Evolutionary conservation across 2,888 invertebrate species (phyloP).

Genomic region (Aspidiotus destructor): DNA sequence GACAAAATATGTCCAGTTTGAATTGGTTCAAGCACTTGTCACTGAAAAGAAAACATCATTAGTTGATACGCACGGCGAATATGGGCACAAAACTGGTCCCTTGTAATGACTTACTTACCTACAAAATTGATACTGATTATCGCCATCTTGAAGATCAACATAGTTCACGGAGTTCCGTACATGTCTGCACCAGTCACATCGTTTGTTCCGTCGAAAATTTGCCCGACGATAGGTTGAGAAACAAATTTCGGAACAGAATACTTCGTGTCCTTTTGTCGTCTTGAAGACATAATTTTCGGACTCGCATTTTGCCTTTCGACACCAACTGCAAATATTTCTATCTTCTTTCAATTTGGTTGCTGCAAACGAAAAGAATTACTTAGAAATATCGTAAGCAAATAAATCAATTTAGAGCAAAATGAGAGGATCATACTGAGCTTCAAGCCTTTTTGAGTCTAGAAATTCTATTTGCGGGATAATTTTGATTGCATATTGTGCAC

Average conservation of each 20-base stretch:
- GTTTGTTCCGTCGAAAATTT: constrained; percentile 80
- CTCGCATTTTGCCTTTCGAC: constrained; percentile 48
- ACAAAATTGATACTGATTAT: constrained; percentile 76
- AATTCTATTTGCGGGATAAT: too few species aligned
- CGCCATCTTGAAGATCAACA: constrained; percentile 84
- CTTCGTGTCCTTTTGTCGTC: constrained; percentile 44
- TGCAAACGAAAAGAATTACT: constrained; percentile 41
- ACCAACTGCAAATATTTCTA: constrained; percentile 55
- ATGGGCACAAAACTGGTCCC: too few species aligned
- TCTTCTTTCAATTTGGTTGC: constrained; percentile 35
- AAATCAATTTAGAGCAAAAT: not conserved
- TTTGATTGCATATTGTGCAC: too few species aligned
- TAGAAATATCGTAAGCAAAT: not conserved
- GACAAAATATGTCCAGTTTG: constrained; percentile 94
- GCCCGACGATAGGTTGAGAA: constrained; percentile 82
- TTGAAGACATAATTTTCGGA: constrained; percentile 39
- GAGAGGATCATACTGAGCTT: not conserved
- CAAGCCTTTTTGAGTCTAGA: too few species aligned
- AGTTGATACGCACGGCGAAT: not conserved
- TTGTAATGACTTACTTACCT: constrained; percentile 38
- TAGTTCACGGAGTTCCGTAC: constrained; percentile 82
- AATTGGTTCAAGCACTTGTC: constrained; percentile 91
- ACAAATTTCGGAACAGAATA: constrained; percentile 78
- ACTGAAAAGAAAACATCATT: constrained; percentile 51
- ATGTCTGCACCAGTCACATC: constrained; percentile 89